phyloP scores from a whole-genome alignment of 2,888 invertebrate genomes.

The Minunthozetes semirufus region DNA sequence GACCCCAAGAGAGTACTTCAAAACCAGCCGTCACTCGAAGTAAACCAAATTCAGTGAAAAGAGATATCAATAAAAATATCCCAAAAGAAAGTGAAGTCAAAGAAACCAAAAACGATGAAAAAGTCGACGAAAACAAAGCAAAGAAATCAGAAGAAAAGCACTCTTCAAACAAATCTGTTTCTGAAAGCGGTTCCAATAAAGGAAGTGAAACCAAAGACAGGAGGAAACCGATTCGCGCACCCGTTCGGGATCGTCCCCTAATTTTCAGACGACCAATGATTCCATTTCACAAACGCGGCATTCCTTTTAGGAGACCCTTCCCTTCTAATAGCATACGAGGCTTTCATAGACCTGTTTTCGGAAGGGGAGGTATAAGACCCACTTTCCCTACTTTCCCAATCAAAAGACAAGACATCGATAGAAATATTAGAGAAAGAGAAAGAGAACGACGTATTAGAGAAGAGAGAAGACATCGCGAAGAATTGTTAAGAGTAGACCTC shows the following conservation, averaged over 20 bases:
- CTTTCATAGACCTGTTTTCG: not conserved
- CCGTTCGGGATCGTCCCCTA: not conserved
- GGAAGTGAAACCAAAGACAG: conserved; percentile 42
- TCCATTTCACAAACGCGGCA: not conserved
- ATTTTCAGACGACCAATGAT: not conserved
- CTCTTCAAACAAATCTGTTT: conserved; percentile 41
- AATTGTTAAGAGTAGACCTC: conserved; percentile 69
- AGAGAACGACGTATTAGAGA: conserved; percentile 31
- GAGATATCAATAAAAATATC: not conserved
- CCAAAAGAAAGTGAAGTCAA: not conserved
- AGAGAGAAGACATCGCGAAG: conserved; percentile 51
- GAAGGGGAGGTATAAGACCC: not conserved
- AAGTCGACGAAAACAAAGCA: conserved; percentile 47
- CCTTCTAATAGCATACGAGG: not conserved
- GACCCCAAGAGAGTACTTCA: not conserved
- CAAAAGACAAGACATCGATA: conserved; percentile 27
- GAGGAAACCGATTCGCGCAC: conserved; percentile 25
- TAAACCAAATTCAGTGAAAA: not conserved
- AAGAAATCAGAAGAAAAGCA: conserved; percentile 47
- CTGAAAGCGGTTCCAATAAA: conserved; percentile 43
- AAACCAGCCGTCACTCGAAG: not conserved
- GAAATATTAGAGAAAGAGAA: conserved; percentile 39
- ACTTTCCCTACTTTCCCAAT: not conserved
- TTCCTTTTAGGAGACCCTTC: not conserved
- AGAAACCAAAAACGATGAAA: conserved; percentile 32